Evolutionary conservation across 2,888 invertebrate species (phyloP), one percentile per base, ranked within the genome.

Genomic region (Salticus scenicus): DNA sequence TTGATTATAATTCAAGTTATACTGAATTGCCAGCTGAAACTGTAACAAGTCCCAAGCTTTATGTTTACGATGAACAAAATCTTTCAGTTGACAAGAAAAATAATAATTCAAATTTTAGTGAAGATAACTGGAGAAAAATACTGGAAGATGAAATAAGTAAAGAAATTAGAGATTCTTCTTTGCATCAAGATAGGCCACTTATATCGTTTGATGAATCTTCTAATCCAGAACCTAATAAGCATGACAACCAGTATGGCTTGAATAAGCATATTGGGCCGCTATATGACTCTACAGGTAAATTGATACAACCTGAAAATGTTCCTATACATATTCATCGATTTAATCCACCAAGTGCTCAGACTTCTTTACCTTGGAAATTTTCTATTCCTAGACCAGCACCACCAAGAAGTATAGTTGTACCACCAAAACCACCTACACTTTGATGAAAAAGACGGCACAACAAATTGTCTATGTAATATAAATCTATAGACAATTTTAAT

Each of bases 291-390:
- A 76, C 72, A 41, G 86, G 86, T 14, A 64, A 66, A 17, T 70
- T 47, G 17, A 57, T 86, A 27, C 75, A 86, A 17, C 75, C 86
- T 7, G 86, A 86, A 66, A 78, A 86, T 41, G 86, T 86, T 24
- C 86, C 86, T 42, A 51, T 86, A 1, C 86, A 86, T 41, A 57
- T 86, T 10, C 86, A 86, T 72, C 17, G 86, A 24, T 86, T 63
- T 24, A 63, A 75, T 17, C 79, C 80, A 42, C 79, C 86, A 17
- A 66, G 57, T 64, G 79, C 51, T 20, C 28, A 72, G 20, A 30
- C 75, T 71, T 71, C 80, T 0, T 42, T 72, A 12, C 75, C 80
- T 7, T 80, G 77, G 80, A 86, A 80, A 71, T 80, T 76, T 76
- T 30, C 80, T 0, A 86, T 86, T 76, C 86, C 86, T 28, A 71